Evolutionary conservation across 2,797 vertebrate species (phyloP).

Genomic region (Alca torda): DNA sequence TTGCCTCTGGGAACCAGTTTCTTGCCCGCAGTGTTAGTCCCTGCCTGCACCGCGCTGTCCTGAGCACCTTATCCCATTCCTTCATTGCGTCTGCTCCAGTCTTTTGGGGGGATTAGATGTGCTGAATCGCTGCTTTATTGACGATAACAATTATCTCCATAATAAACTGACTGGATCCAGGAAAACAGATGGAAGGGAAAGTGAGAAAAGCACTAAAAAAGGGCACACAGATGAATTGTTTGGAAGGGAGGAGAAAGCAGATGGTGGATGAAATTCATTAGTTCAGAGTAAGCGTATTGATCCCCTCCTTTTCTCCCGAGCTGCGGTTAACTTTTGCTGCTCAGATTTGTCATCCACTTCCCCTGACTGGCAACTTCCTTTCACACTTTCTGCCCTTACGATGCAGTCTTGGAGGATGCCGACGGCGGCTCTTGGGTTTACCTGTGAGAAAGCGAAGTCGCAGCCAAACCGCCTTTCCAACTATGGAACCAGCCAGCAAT

Average conservation of each 20-base stretch:
- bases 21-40: neutral
- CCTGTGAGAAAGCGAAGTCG: neutral
- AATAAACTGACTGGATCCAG: slow-evolving; percentile 21
- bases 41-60: neutral
- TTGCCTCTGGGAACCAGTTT: neutral
- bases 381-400: neutral
- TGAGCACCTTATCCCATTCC: neutral
- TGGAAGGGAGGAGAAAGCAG: slow-evolving; percentile 29
- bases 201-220: slow-evolving; percentile 22
- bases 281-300: neutral
- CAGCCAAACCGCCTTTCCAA: neutral
- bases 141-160: neutral
- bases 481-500: neutral
- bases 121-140: neutral
- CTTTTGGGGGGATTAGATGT: neutral
- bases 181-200: slow-evolving; percentile 34
- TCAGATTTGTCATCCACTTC: neutral
- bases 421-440: neutral
- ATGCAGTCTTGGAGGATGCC: neutral
- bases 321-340: neutral
- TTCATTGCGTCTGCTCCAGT: neutral
- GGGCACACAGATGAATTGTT: slow-evolving; percentile 24
- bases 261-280: slow-evolving; percentile 33
- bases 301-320: neutral
- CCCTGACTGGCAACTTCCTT: neutral